Evolutionary conservation across 1,140 invertebrate genomes (phyloP).

Genomic region (Drosophila bocki): DNA sequence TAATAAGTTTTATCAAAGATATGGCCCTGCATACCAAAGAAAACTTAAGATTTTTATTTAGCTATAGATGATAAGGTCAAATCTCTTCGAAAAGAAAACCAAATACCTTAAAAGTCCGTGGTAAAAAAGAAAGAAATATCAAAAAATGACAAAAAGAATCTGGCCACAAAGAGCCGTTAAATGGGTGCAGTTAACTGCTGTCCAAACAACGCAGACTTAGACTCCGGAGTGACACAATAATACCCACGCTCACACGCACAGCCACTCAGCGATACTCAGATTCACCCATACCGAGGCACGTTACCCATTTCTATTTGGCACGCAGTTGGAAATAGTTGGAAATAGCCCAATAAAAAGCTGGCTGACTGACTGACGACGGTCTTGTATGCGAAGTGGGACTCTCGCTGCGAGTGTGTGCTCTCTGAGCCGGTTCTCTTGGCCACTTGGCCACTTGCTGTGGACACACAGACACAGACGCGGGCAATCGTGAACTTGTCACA

Average conservation of each 20-base stretch:
- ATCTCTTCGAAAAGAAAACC: neutral
- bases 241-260: conserved; percentile 43
- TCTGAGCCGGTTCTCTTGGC: conserved; percentile 67
- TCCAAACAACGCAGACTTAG: conserved; percentile 25
- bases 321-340: conserved; percentile 64
- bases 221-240: conserved; percentile 49
- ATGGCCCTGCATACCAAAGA: neutral
- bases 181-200: conserved; percentile 66
- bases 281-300: conserved; percentile 23
- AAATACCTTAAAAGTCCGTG: neutral
- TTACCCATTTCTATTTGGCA: conserved; percentile 65
- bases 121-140: conserved; percentile 1
- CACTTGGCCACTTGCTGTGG: conserved; percentile 58
- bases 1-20: neutral
- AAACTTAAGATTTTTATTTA: neutral
- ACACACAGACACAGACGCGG: conserved; percentile 25
- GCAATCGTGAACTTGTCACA: conserved; percentile 78
- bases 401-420: conserved; percentile 12
- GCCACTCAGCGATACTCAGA: conserved; percentile 25
- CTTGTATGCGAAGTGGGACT: conserved; percentile 30
- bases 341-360: conserved; percentile 77
- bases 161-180: conserved; percentile 68
- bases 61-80: neutral
- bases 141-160: conserved; percentile 31
- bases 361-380: conserved; percentile 47